Evolutionary conservation across 2,113 vertebrate species (phyloP), one percentile per base, ranked within the genome.

Genomic region (Tragulus kanchil): DNA sequence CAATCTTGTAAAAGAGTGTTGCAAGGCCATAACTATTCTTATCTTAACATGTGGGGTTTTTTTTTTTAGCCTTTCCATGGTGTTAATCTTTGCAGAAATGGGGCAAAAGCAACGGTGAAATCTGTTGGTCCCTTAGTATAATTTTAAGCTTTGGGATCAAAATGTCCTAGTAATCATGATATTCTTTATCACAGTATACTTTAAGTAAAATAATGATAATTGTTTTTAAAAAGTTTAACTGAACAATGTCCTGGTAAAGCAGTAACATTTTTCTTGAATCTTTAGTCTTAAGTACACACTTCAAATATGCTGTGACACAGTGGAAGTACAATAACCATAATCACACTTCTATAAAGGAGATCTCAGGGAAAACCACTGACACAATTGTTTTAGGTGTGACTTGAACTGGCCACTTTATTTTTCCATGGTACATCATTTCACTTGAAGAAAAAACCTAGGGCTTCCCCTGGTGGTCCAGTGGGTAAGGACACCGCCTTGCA

Each of bases 191-290:
- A 23, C 45, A 23, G 36, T 28, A 65, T 9, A 69, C 14, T 36
- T 75, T 71, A 0, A 59, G 21, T 17, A 87, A 36, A 87, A 36
- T 85, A 56, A 88, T 21, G 42, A 62, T 56, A n/a, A 79, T 48
- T 23, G 25, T 92, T 94, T 90, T 48, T 2, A 95, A 93, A 95
- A 71, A 91, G 36, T 7, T 56, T 65, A 56, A 67, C 17, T 77
- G 59, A 83, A 64, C 17, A 52, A 86, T 78, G 36, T 85, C n/a
- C 50, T 86, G 15, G 42, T 82, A 50, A 86, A 73, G 7, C 17
- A 71, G 10, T 78, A 93, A 54, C 48, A 71, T 82, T 87, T 75
- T 62, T 58, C 81, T 69, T 64, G 85, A 90, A 90, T 88, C 54
- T 93, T 92, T 54, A 96, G 62, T 3, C 15, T 79, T 11, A 73